phyloP scores from a whole-genome alignment of 2,113 vertebrate genomes.

The Cyanoramphus novaezelandiae region DNA sequence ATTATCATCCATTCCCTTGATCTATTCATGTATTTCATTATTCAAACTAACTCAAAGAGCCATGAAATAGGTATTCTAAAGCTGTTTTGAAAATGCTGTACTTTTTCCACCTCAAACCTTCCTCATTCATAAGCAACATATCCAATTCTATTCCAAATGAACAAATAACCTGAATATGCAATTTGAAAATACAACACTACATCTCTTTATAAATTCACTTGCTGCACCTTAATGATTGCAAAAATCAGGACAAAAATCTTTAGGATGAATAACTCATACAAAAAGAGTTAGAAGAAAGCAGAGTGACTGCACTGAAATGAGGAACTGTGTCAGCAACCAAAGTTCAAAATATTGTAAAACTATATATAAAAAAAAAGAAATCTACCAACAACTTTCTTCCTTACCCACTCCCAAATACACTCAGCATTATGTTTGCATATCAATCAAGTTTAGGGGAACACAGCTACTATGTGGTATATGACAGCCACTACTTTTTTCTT shows the following conservation, averaged over 20 bases:
- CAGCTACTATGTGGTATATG: background rate
- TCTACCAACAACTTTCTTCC: background rate
- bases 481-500: background rate
- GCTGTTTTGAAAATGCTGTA: background rate
- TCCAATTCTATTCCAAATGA: background rate
- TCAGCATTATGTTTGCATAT: background rate
- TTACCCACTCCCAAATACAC: background rate
- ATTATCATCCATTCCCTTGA: background rate
- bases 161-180: background rate
- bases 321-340: background rate
- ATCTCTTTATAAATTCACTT: background rate
- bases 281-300: background rate
- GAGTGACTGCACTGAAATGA: background rate
- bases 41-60: background rate
- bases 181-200: background rate
- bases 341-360: background rate
- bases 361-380: background rate
- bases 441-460: background rate
- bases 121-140: background rate
- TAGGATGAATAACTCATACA: background rate
- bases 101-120: background rate
- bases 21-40: background rate
- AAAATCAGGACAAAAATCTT: background rate
- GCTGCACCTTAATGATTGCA: background rate
- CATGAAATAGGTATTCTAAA: background rate